Conservation (phyloP, 2,113 vertebrate genomes). For the Myotis yumanensis region DNA sequence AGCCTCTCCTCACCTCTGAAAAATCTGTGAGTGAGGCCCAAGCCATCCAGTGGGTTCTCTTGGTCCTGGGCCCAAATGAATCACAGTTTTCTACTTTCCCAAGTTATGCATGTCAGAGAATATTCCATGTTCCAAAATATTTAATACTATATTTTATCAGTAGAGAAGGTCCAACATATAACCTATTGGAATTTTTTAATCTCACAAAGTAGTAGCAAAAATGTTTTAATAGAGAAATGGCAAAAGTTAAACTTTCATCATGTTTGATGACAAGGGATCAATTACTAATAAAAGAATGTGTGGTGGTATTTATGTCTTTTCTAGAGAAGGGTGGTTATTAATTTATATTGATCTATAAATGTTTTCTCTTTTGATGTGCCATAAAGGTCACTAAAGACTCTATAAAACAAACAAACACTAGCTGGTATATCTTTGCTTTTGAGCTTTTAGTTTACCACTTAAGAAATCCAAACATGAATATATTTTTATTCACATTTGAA, state of each 20-base stretch:
- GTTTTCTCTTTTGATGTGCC: background rate
- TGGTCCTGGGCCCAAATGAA: background rate
- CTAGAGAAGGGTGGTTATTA: background rate
- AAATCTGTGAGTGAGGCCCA: background rate
- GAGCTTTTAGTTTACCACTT: background rate
- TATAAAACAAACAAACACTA: background rate
- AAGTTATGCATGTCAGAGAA: background rate
- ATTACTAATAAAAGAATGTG: background rate
- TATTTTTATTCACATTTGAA: background rate
- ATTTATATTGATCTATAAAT: background rate
- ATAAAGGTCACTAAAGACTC: background rate
- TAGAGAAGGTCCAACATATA: background rate
- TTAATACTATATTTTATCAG: background rate
- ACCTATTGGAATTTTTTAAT: background rate
- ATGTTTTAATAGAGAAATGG: background rate
- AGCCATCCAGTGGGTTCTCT: background rate
- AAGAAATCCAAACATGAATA: constrained; percentile 23
- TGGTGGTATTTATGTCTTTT: background rate
- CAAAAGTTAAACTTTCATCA: background rate
- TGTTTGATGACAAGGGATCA: background rate
- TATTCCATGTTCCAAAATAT: background rate
- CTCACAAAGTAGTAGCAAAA: background rate
- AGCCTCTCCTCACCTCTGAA: background rate
- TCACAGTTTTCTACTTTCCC: background rate
- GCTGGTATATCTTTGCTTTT: background rate